These are phyloP conservation scores for Orius insidiosus DNA, from an alignment of 1,140 invertebrate genomes.

Conservation along the genomic window DNA sequence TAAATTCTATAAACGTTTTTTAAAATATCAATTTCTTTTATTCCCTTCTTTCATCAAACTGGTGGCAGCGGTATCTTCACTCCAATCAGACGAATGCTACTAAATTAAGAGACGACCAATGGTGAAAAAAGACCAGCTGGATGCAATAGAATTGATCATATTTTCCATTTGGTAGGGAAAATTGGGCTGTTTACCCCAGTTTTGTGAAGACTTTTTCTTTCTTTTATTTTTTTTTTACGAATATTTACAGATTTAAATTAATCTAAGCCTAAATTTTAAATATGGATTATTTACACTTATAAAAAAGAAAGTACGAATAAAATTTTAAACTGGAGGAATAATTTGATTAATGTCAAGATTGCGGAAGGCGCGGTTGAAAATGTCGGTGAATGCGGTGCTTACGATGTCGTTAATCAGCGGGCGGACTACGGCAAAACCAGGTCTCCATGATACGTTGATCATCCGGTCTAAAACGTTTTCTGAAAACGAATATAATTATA, in stretches of 20 bases:
- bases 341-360: constrained; percentile 29
- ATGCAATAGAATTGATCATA: too few species aligned
- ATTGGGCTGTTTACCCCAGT: too few species aligned
- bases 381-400: constrained; percentile 59
- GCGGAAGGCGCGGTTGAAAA: constrained; percentile 53
- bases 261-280: not conserved
- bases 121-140: too few species aligned
- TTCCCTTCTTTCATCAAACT: too few species aligned
- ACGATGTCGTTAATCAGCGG: constrained; percentile 65
- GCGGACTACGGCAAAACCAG: constrained; percentile 49
- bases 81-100: too few species aligned
- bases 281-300: not conserved
- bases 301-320: not conserved
- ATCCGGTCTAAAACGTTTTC: constrained; percentile 44
- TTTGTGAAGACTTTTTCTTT: too few species aligned
- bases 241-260: constrained; percentile 15
- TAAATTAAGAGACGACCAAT: too few species aligned
- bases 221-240: too few species aligned
- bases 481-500: constrained; percentile 23
- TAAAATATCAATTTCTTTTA: too few species aligned
- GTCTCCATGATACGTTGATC: constrained; percentile 55
- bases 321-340: constrained; percentile 13
- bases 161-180: too few species aligned
- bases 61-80: too few species aligned
- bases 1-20: too few species aligned